A percentile compares a stretch with the other conserved stretches of the same genome.
phyloP scores from a whole-genome alignment of 2,888 invertebrate species.

The Pachliopta kotzebuea region DNA sequence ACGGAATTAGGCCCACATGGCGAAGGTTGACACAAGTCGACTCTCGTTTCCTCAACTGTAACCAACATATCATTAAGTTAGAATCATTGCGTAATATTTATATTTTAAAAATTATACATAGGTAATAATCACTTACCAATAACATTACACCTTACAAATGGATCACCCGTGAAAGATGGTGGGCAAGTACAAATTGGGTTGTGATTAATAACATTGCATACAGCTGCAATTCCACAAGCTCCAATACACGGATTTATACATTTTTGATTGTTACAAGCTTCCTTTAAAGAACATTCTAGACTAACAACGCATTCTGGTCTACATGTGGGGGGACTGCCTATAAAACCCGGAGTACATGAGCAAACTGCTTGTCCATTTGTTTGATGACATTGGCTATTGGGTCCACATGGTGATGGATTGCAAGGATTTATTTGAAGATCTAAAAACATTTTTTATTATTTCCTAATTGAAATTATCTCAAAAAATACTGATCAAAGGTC shows the following conservation, averaged over 20 bases:
- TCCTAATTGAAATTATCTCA: not conserved
- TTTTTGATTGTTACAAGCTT: slow-evolving; percentile 87
- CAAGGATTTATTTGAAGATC: slow-evolving; percentile 81
- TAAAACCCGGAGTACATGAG: slow-evolving; percentile 85
- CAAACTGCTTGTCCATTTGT: slow-evolving; percentile 86
- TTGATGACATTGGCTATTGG: slow-evolving; percentile 87
- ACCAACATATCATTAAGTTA: slow-evolving; percentile 11
- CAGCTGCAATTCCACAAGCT: slow-evolving; percentile 87
- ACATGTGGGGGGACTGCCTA: slow-evolving; percentile 88
- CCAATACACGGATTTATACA: slow-evolving; percentile 89
- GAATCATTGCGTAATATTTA: not conserved
- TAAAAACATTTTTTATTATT: slow-evolving; percentile 43
- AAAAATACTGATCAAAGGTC: not conserved
- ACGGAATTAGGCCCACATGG: slow-evolving; percentile 90
- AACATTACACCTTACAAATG: slow-evolving; percentile 85
- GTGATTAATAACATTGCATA: slow-evolving; percentile 88
- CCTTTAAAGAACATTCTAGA: slow-evolving; percentile 85
- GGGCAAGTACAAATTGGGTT: slow-evolving; percentile 89
- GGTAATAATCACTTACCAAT: slow-evolving; percentile 48
- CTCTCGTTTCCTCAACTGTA: slow-evolving; percentile 47
- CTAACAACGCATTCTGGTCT: slow-evolving; percentile 88
- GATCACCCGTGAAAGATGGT: slow-evolving; percentile 87
- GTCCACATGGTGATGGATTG: slow-evolving; percentile 89
- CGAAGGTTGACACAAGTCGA: slow-evolving; percentile 84
- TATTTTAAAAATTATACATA: not conserved